These are phyloP conservation scores for Euplexia lucipara DNA, from an alignment of 2,888 invertebrate genomes.

Conservation along the genomic window DNA sequence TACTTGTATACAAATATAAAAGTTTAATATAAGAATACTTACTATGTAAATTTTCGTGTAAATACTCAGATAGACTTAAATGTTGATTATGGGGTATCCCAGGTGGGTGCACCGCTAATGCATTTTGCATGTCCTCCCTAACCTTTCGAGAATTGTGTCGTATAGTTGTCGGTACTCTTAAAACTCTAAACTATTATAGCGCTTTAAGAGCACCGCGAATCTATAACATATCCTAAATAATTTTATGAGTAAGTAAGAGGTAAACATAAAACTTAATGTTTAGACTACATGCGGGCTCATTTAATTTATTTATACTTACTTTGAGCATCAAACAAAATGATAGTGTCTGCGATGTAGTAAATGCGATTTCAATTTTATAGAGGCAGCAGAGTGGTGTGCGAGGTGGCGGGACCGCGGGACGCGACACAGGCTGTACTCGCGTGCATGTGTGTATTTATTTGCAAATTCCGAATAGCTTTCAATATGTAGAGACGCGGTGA, in stretches of 20 bases:
- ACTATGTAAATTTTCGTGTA: conserved; percentile 40
- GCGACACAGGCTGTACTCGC: conserved; percentile 71
- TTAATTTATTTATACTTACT: conserved; percentile 55
- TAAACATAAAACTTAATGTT: conserved; percentile 51
- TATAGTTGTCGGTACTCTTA: conserved; percentile 64
- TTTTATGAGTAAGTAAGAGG: conserved; percentile 43
- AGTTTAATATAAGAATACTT: conserved; percentile 8
- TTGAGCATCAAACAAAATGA: conserved; percentile 74
- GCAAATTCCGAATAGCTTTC: conserved; percentile 89
- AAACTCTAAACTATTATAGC: conserved; percentile 56
- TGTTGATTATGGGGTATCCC: conserved; percentile 67
- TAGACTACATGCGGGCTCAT: conserved; percentile 28
- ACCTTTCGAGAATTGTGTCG: conserved; percentile 63
- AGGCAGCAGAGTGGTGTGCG: conserved; percentile 79
- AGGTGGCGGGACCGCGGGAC: conserved; percentile 74
- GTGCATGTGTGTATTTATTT: conserved; percentile 89
- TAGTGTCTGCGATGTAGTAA: conserved; percentile 80
- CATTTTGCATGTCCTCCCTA: conserved; percentile 79
- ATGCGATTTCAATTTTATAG: conserved; percentile 88
- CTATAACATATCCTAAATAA: conserved; percentile 50
- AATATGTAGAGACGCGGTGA: conserved; percentile 89
- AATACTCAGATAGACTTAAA: conserved; percentile 39
- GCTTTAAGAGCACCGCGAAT: too few species aligned
- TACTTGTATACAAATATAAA: conserved; percentile 14
- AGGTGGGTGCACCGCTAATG: conserved; percentile 81